These are phyloP conservation scores for Peromyscus eremicus DNA, from an alignment of 2,797 vertebrate species.

Conservation along the genomic window DNA sequence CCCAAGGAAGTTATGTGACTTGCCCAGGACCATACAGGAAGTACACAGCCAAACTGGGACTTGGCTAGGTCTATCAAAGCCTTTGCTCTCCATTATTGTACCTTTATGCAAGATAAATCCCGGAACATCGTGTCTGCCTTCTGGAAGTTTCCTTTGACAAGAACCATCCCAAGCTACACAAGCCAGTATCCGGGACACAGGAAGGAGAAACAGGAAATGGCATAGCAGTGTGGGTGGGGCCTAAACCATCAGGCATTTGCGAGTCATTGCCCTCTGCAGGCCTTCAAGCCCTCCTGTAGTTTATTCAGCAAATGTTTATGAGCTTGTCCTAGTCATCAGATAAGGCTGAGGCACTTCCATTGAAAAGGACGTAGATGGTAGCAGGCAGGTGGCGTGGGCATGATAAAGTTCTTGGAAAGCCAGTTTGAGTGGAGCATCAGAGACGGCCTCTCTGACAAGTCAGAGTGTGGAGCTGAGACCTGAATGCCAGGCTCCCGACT, in stretches of 20 bases:
- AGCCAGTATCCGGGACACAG: background rate
- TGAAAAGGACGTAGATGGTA: background rate
- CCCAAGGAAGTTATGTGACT: background rate
- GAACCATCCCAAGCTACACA: background rate
- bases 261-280: background rate
- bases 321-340: background rate
- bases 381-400: background rate
- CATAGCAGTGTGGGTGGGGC: background rate
- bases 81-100: background rate
- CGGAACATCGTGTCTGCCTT: conserved; percentile 35
- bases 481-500: background rate
- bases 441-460: background rate
- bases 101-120: background rate
- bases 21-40: background rate
- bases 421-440: rapidly evolving
- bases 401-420: background rate
- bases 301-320: background rate
- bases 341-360: background rate
- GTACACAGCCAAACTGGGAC: background rate
- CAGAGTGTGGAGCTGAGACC: background rate
- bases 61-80: background rate
- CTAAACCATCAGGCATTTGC: background rate
- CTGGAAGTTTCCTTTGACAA: conserved; percentile 3
- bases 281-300: background rate
- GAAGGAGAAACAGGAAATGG: background rate